Base-by-base conservation (phyloP, 2,888 invertebrate species). In the Gymnoscelis rufifasciata region DNA sequence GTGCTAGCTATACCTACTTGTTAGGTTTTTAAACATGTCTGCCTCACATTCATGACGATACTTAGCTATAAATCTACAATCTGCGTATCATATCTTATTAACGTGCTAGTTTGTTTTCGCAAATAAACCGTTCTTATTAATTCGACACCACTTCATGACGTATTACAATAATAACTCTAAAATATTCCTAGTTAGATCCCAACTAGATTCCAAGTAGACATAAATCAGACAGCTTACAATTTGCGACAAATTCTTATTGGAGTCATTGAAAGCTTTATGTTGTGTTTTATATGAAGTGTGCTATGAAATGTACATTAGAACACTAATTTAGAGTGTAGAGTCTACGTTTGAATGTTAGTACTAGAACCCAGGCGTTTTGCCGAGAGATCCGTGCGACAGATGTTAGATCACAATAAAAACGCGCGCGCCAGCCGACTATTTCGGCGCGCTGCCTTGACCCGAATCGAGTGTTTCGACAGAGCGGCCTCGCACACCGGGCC, bases 361-460 rank as follows among this genome's bases (percentile, higher is more conserved):
- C 31, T 15, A 31, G 63, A 64, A 62, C 69, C 64, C 12, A 65
- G 62, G 59, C 65, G 62, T 55, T 63, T 61, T 63, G 63, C 50
- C 60, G 52, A 27, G 43, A 37, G 48, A 54, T 62, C 64, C 71
- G 19, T 27, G 71, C 75, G 83, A 86, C 87, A 88, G 87, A 87
- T 87, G 87, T 84, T 83, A 83, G 80, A 82, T 79, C 78, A 86
- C 83, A 87, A 84, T 84, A 86, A 88, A 86, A 88, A 86, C 75
- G 74, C 77, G 76, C 81, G 79, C 82, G 80, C 82, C 77, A 80
- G 74, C 76, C 80, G 79, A 86, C 82, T 87, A 88, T 87, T 88
- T 88, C 87, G 87, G 87, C 83, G 79, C 74, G 74, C 83, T 75
- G 87, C 87, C 87, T 88, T 88, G 87, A 88, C 87, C 87, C 67